Evolutionary conservation across 2,113 vertebrate genomes (phyloP), one percentile per base, ranked within the genome.

Genomic region (Thryonomys swinderianus): DNA sequence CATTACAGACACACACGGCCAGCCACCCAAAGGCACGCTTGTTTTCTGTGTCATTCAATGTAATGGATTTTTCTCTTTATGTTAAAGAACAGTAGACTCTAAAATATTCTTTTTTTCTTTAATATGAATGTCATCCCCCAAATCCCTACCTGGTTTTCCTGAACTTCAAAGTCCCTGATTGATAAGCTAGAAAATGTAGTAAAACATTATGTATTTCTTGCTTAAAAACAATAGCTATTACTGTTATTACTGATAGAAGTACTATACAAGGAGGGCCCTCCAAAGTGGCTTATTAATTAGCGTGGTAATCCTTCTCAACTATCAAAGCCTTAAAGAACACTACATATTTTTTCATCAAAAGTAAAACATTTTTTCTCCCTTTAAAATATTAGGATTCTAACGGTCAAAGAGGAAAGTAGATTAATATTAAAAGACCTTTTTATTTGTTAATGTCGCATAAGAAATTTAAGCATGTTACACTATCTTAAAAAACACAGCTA

Each of bases 401-500:
- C 8, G 18, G 45, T 86, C 93, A 97, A 97, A 87, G 40, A 95
- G 92, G 61, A 95, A 96, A 96, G 73, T n/a, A 94, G 83, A 90
- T 81, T 27, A 90, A 93, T 97, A 97, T 91, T 87, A 97, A 98
- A 97, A 98, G 82, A 97, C 79, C 27, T 13, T 97, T 91, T 97
- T 98, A 97, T 97, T 98, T 96, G 93, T 98, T 98, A 98, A 95
- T 98, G 97, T 93, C 51, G 97, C 16, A 27, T 96, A 97, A 88
- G 92, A 97, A 98, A 97, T 96, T 96, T 97, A 98, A 97, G 95
- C 95, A 96, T 96, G 95, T 98, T 98, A 98, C 69, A 95, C 96
- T 98, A 98, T 64, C 93, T 98, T 98, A 96, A 98, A 98, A 96
- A 98, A 91, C 96, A 98, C 90, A 97, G 48, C 93, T 98, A 98